Percentiles rank a stretch among this genome's conserved stretches.
Evolutionary conservation across 2,797 vertebrate genomes (phyloP).

Genomic region (Antrozous pallidus): DNA sequence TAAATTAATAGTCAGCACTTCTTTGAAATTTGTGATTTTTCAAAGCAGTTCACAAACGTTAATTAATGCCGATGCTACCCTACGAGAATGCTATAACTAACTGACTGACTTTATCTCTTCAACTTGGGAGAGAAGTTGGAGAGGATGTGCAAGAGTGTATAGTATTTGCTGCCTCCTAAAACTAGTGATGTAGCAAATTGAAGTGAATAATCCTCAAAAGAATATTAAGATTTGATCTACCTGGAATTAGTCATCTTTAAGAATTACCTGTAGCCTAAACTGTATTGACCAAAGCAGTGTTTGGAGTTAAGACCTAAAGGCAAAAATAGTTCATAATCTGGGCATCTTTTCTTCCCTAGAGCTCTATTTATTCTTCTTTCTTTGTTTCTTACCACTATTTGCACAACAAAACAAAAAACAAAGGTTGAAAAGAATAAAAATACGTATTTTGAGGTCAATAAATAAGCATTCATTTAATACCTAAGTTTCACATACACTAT

Average conservation of each 20-base stretch:
- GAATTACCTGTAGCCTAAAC: slow-evolving; percentile 76
- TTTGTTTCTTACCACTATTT: not conserved
- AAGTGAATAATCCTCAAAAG: slow-evolving; percentile 51
- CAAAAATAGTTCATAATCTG: slow-evolving; percentile 34
- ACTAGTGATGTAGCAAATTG: slow-evolving; percentile 66
- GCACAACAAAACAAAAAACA: not conserved
- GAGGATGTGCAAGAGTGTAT: not conserved
- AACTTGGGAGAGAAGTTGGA: slow-evolving; percentile 61
- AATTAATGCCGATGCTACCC: slow-evolving; percentile 70
- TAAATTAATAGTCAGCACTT: slow-evolving; percentile 74
- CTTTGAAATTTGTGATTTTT: slow-evolving; percentile 57
- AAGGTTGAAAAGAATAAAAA: slow-evolving; percentile 12
- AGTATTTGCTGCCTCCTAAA: slow-evolving; percentile 21
- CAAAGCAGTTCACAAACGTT: slow-evolving; percentile 61
- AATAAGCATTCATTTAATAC: not conserved
- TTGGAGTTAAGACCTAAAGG: slow-evolving; percentile 25
- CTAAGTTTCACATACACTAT: not conserved
- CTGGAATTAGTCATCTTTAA: slow-evolving; percentile 72
- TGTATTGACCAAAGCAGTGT: not conserved
- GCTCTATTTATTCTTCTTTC: not conserved
- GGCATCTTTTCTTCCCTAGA: not conserved
- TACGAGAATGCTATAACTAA: slow-evolving; percentile 65
- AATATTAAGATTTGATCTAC: slow-evolving; percentile 57
- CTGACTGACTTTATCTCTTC: slow-evolving; percentile 65
- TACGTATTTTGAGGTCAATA: not conserved